Conservation (phyloP, 2,797 vertebrate species). For the Oophaga sylvatica region DNA sequence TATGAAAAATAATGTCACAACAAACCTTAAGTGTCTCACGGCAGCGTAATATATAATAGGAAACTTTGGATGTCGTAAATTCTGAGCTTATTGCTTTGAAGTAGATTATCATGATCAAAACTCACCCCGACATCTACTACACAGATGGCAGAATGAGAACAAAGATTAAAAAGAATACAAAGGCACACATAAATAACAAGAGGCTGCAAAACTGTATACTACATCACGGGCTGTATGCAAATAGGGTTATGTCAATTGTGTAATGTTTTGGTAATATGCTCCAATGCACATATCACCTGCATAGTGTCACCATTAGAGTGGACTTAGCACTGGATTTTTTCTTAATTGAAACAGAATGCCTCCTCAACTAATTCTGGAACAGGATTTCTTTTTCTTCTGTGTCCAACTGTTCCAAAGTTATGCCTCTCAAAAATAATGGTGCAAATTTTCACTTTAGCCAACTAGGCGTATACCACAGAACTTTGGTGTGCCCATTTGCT, state of each 20-base stretch:
- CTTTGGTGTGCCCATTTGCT: no score
- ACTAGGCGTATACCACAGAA: no score
- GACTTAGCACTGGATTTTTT: no score
- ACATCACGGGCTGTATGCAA: neutral
- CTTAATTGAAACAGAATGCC: no score
- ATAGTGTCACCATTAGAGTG: no score
- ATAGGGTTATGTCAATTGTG: neutral
- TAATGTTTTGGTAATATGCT: neutral
- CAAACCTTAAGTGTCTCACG: constrained; percentile 21
- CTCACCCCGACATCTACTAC: neutral
- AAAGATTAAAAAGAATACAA: neutral
- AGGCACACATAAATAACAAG: neutral
- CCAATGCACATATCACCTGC: neutral
- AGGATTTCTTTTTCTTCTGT: no score
- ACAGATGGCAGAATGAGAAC: neutral
- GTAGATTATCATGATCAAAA: neutral
- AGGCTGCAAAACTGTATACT: neutral
- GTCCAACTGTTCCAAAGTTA: no score
- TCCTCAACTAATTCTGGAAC: no score
- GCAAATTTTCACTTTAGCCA: no score
- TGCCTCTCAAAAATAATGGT: no score
- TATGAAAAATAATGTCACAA: constrained; percentile 44
- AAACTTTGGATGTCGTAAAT: constrained; percentile 28
- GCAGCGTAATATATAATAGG: constrained; percentile 16
- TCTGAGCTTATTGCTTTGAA: constrained; percentile 20